Base-by-base conservation (phyloP, 2,113 vertebrate species). In the Catharus fuscescens region DNA sequence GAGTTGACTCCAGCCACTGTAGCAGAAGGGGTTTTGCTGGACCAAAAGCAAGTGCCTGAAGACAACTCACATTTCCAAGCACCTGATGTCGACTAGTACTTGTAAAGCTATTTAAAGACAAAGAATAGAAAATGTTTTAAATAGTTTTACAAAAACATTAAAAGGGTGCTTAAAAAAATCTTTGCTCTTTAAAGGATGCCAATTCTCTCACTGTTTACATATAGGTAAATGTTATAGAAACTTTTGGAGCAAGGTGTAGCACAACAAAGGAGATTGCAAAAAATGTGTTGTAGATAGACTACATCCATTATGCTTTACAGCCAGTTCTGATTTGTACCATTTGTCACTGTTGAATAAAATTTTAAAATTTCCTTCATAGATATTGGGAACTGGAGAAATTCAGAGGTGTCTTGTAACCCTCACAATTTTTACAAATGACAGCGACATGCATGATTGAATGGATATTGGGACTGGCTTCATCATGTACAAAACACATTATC, bases 51-150 rank as follows among this genome's bases (percentile, higher is more conserved):
- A 36, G 17, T 34, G 21, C 62, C 45, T 29, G 32, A n/a, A 80
- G 66, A 57, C 21, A 90, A 52, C 7, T 25, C n/a, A 8, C 3
- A 8, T 81, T 77, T 86, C 28, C 56, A 83, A 85, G 48, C 16
- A 89, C 44, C n/a, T 57, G 32, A 38, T 31, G 3, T 45, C 80
- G 61, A 42, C 34, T 59, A 52, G 5, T 26, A 65, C 70, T 86
- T 95, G n/a, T 71, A 89, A 92, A 90, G 40, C 8, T 90, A 88
- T 61, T 53, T 92, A 47, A 80, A 80, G 80, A 52, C n/a, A 57
- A 71, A 92, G 79, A 82, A n/a, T 73, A 26, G 16, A 25, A 87
- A 78, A 10, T 60, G 8, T 47, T 67, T 47, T 78, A 36, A 77
- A 71, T 21, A 50, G 26, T 72, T 87, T 69, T 69, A 91, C 23